phyloP scores from a whole-genome alignment of 2,888 invertebrate species.

The Ernsta delagoae region DNA sequence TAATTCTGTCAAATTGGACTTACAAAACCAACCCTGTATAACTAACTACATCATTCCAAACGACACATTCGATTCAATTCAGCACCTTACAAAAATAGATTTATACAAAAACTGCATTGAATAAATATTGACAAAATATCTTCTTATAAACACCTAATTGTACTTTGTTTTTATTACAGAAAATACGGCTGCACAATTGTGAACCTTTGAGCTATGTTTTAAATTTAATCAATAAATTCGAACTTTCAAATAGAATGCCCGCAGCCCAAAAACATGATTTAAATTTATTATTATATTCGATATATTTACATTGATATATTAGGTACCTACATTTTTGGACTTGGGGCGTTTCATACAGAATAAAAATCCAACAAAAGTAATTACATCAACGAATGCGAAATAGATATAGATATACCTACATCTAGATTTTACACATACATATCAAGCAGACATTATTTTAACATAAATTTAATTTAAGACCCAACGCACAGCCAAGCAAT shows the following conservation, averaged over 20 bases:
- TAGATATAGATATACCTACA: not conserved
- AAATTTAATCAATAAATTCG: slow-evolving; percentile 32
- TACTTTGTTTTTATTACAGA: slow-evolving; percentile 60
- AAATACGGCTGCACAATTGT: slow-evolving; percentile 38
- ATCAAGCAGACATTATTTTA: slow-evolving; percentile 5
- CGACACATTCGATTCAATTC: slow-evolving; percentile 35
- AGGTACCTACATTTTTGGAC: not conserved
- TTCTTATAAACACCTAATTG: slow-evolving; percentile 64
- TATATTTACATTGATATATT: slow-evolving; percentile 9
- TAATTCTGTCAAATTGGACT: slow-evolving; percentile 1
- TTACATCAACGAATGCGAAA: not conserved
- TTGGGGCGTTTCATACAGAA: slow-evolving; percentile 1
- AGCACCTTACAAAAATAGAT: slow-evolving; percentile 49
- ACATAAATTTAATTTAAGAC: slow-evolving; percentile 14
- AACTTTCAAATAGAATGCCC: slow-evolving; percentile 10
- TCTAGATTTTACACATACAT: not conserved
- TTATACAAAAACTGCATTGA: slow-evolving; percentile 39
- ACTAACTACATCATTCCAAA: slow-evolving; percentile 23
- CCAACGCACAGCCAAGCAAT: slow-evolving; percentile 33
- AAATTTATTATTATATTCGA: slow-evolving; percentile 3
- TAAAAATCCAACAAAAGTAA: not conserved
- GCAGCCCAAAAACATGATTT: slow-evolving; percentile 26
- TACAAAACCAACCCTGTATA: not conserved
- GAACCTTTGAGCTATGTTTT: slow-evolving; percentile 45
- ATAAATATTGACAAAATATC: slow-evolving; percentile 52